A percentile compares a stretch with the other conserved stretches of the same genome.
Conservation (phyloP, 2,888 invertebrate species). For the Rhamphomyia laevipes region DNA sequence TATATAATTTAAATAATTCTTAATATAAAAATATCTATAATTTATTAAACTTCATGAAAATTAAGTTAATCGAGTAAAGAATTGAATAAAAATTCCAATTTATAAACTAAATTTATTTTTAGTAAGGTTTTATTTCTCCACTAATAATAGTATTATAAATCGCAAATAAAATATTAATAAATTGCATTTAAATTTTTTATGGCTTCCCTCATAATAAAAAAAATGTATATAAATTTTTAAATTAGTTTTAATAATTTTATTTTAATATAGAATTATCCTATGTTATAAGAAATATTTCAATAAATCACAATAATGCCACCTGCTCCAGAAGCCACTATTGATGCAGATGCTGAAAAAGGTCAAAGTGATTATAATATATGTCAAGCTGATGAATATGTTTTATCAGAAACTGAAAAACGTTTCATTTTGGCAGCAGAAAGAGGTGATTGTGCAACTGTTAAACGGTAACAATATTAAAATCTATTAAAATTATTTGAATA, state of each 20-base stretch:
- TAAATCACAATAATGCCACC: slow-evolving; percentile 11
- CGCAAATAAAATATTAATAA: too few relatives aligned
- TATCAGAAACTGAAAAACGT: slow-evolving; percentile 74
- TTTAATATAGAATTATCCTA: not conserved
- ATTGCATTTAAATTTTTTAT: too few relatives aligned
- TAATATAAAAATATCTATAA: too few relatives aligned
- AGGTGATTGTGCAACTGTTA: slow-evolving; percentile 84
- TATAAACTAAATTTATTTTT: too few relatives aligned
- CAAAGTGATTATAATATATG: slow-evolving; percentile 26
- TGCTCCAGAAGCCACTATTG: slow-evolving; percentile 3
- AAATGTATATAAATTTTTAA: too few relatives aligned
- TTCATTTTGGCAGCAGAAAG: slow-evolving; percentile 84
- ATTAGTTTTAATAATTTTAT: too few relatives aligned
- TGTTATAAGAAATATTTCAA: not conserved
- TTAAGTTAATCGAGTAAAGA: too few relatives aligned
- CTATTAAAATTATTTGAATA: not conserved
- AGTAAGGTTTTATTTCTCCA: too few relatives aligned
- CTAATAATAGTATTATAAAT: too few relatives aligned
- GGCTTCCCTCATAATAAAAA: not conserved
- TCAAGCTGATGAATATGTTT: slow-evolving; percentile 44
- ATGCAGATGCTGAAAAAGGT: slow-evolving; percentile 23
- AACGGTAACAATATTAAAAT: slow-evolving; percentile 42
- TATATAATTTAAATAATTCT: too few relatives aligned
- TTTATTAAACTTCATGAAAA: too few relatives aligned
- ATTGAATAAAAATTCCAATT: too few relatives aligned